Evolutionary conservation across 2,113 vertebrate genomes (phyloP).

Genomic region (Merops nubicus): DNA sequence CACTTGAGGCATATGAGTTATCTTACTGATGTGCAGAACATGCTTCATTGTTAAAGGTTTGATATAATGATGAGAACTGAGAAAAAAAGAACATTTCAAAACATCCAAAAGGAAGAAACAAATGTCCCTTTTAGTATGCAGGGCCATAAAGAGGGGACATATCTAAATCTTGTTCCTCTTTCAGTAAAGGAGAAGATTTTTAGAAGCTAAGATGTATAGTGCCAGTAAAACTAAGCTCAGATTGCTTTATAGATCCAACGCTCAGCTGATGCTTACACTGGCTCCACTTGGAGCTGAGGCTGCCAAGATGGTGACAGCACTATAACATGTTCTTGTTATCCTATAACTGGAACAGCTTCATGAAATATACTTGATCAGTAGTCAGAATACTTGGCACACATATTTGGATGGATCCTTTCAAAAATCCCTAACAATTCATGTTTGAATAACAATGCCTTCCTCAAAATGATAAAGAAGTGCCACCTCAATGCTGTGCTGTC

Average conservation of each 20-base stretch:
- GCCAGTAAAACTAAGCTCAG: not conserved
- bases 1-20: not conserved
- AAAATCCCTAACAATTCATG: not conserved
- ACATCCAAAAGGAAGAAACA: too few relatives aligned
- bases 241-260: not conserved
- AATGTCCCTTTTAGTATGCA: not conserved
- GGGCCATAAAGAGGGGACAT: not conserved
- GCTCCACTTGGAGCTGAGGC: not conserved
- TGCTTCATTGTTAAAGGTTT: not conserved
- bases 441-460: not conserved
- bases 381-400: not conserved
- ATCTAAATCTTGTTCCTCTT: not conserved
- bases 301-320: not conserved
- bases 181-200: not conserved
- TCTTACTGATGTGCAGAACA: not conserved
- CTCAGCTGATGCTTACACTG: not conserved
- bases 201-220: not conserved
- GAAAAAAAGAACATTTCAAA: not conserved
- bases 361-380: not conserved
- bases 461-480: not conserved
- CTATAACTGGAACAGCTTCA: not conserved
- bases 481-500: not conserved
- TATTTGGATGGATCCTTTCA: not conserved
- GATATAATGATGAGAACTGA: not conserved
- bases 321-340: not conserved